Evolutionary conservation across 2,113 vertebrate species (phyloP).

Genomic region (Antechinus flavipes): DNA sequence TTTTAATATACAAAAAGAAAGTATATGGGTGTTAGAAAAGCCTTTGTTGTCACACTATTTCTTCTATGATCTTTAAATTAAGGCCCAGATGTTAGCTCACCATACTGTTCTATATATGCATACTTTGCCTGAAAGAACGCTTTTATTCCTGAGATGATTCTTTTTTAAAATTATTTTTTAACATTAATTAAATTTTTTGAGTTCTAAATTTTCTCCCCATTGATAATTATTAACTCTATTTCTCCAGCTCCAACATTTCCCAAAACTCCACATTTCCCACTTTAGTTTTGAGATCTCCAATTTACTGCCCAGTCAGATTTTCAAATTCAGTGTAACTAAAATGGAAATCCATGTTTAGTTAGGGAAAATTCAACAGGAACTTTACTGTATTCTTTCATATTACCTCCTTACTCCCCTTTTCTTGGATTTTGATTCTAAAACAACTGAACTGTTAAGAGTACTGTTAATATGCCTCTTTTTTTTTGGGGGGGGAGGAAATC

Average conservation of each 20-base stretch:
- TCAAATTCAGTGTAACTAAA: not conserved
- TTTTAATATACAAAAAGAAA: not conserved
- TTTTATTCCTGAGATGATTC: not conserved
- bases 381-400: not conserved
- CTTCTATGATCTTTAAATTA: not conserved
- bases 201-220: not conserved
- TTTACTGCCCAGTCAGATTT: not conserved
- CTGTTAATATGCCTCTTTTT: not conserved
- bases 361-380: not conserved
- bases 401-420: not conserved
- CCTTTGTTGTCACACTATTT: not conserved
- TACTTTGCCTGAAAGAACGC: not conserved
- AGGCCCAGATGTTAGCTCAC: not conserved
- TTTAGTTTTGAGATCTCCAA: not conserved
- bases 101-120: not conserved
- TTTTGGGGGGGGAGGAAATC: not conserved
- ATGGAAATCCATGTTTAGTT: not conserved
- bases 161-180: not conserved
- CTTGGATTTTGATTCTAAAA: not conserved
- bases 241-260: too few relatives aligned
- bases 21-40: not conserved
- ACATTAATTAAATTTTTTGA: not conserved
- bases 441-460: not conserved
- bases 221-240: too few relatives aligned
- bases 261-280: not conserved